phyloP scores from a whole-genome alignment of 1,140 invertebrate genomes.

The Pinna nobilis region DNA sequence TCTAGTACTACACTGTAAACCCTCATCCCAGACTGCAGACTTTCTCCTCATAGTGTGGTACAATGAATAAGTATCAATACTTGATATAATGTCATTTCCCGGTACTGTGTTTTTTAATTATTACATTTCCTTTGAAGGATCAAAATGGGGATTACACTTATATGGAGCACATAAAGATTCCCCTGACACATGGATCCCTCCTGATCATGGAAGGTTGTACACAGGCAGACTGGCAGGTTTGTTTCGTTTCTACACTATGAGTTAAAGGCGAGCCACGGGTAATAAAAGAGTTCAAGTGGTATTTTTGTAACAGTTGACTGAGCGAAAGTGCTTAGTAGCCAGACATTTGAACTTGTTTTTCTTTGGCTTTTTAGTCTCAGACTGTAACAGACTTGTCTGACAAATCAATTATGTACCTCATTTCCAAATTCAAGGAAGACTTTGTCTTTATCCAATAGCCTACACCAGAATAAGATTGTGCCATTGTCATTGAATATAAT shows the following conservation, averaged over 20 bases:
- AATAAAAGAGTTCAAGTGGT: not conserved
- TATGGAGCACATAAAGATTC: slow-evolving; percentile 63
- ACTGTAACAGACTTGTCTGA: not conserved
- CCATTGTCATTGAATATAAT: too few relatives aligned
- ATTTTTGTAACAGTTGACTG: not conserved
- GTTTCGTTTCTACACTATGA: not conserved
- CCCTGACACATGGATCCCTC: slow-evolving; percentile 72
- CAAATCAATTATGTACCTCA: not conserved
- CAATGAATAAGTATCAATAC: too few relatives aligned
- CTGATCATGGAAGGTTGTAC: slow-evolving; percentile 76
- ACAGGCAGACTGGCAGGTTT: slow-evolving; percentile 76
- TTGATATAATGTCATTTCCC: too few relatives aligned
- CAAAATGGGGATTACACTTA: slow-evolving; percentile 59
- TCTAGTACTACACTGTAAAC: too few relatives aligned
- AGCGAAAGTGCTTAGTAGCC: too few relatives aligned
- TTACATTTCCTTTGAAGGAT: not conserved
- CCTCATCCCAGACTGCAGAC: too few relatives aligned
- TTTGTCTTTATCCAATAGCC: too few relatives aligned
- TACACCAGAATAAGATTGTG: too few relatives aligned
- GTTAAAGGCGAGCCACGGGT: too few relatives aligned
- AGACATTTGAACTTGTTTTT: too few relatives aligned
- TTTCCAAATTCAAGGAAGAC: too few relatives aligned
- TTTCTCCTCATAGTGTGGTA: too few relatives aligned
- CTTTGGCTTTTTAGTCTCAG: not conserved
- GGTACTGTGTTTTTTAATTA: not conserved